These are phyloP conservation scores for Stichodactyla mertensii DNA, from an alignment of 64 coral and sea anemone species.

Conservation along the genomic window DNA sequence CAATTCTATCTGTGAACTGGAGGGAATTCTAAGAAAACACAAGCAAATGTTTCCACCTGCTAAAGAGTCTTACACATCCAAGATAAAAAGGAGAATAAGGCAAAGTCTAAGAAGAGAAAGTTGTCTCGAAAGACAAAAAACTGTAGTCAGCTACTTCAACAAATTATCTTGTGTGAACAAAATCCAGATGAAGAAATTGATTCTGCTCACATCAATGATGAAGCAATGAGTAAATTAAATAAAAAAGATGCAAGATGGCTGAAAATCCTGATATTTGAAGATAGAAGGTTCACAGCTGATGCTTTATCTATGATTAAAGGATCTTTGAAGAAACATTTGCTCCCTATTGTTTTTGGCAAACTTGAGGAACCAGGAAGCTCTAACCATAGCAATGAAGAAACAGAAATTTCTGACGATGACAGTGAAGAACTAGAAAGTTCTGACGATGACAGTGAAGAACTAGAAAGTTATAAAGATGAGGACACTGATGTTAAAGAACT, in stretches of 20 bases:
- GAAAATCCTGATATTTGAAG: constrained; percentile 23
- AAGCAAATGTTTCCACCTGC: constrained; percentile 17
- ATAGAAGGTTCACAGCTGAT: background rate
- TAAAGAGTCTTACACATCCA: constrained; percentile 3
- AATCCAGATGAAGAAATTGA: constrained; percentile 21
- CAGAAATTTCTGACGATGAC: background rate
- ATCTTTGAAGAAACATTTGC: constrained; percentile 14
- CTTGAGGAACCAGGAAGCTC: background rate
- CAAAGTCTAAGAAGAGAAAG: no score
- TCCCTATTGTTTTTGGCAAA: constrained; percentile 6
- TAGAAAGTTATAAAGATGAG: background rate
- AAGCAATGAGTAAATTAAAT: constrained; percentile 35
- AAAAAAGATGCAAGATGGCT: constrained; percentile 30
- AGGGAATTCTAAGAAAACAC: constrained; percentile 20
- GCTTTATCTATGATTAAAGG: background rate
- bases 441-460: no score
- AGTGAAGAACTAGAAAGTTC: no score
- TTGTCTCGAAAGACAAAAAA: no score
- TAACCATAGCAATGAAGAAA: background rate
- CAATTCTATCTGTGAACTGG: no score
- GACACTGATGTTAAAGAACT: constrained; percentile 8
- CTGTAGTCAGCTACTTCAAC: no score
- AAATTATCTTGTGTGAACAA: no score
- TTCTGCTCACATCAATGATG: constrained; percentile 25
- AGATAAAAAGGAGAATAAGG: background rate